phyloP scores from a whole-genome alignment of 2,888 invertebrate species.

The Dromius quadrimaculatus region DNA sequence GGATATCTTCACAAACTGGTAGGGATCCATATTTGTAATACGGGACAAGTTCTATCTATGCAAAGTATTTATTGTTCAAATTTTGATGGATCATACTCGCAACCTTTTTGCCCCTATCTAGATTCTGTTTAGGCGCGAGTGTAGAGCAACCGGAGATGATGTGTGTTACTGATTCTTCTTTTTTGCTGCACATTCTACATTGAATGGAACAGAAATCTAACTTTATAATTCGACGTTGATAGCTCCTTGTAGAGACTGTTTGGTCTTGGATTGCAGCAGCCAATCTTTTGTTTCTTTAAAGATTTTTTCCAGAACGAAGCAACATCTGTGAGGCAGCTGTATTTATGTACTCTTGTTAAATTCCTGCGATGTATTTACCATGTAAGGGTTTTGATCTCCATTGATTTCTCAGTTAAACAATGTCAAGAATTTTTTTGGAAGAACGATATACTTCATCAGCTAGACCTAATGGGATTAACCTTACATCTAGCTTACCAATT shows the following conservation, averaged over 20 bases:
- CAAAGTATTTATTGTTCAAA: slow-evolving; percentile 48
- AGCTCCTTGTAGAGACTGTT: slow-evolving; percentile 50
- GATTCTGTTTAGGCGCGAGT: slow-evolving; percentile 49
- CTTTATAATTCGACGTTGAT: slow-evolving; percentile 50
- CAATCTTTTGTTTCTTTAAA: slow-evolving; percentile 53
- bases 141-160: slow-evolving; percentile 47
- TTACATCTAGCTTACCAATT: too few relatives aligned
- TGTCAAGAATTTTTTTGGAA: too few relatives aligned
- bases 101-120: slow-evolving; percentile 47
- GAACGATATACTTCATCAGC: not conserved
- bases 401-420: too few relatives aligned
- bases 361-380: slow-evolving; percentile 44
- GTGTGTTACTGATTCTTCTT: slow-evolving; percentile 52
- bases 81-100: slow-evolving; percentile 46
- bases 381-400: too few relatives aligned
- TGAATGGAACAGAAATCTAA: slow-evolving; percentile 21
- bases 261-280: slow-evolving; percentile 53
- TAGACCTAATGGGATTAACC: too few relatives aligned
- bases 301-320: slow-evolving; percentile 50
- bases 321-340: slow-evolving; percentile 39
- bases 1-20: not conserved
- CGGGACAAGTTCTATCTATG: slow-evolving; percentile 16
- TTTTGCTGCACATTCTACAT: slow-evolving; percentile 53
- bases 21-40: slow-evolving; percentile 11
- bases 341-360: slow-evolving; percentile 46